These are phyloP conservation scores for Gadus macrocephalus DNA, from an alignment of 2,113 vertebrate genomes.

Conservation along the genomic window DNA sequence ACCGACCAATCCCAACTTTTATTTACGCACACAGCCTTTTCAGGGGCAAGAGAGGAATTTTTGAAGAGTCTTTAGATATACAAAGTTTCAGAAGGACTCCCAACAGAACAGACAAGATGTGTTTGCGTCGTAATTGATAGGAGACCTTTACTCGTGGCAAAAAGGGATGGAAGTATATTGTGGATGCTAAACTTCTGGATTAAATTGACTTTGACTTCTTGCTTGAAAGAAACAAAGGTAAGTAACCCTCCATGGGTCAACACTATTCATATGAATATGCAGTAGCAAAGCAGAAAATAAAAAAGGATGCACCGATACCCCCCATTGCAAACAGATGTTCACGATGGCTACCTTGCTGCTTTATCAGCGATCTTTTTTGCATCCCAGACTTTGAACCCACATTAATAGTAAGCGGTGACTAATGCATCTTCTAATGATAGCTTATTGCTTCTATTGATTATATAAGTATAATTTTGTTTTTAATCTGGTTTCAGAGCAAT, in stretches of 20 bases:
- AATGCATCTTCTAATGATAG: no score
- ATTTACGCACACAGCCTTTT: slow-evolving; percentile 19
- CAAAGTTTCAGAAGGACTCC: not conserved
- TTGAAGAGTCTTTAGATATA: slow-evolving; percentile 1
- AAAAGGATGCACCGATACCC: not conserved
- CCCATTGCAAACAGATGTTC: not conserved
- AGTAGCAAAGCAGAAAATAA: no score
- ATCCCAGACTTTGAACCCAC: not conserved
- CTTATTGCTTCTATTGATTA: no score
- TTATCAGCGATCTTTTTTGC: not conserved
- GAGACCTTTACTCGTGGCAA: slow-evolving; percentile 1
- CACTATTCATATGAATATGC: no score
- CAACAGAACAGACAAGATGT: slow-evolving; percentile 13
- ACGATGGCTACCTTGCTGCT: no score
- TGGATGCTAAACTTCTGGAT: slow-evolving; percentile 10
- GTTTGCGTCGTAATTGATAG: slow-evolving; percentile 17
- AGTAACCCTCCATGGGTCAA: slow-evolving; percentile 10
- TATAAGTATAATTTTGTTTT: no score
- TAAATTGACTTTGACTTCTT: slow-evolving; percentile 22
- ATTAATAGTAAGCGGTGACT: no score
- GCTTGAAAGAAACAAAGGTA: slow-evolving; percentile 26
- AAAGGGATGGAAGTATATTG: not conserved
- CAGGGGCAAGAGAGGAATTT: slow-evolving; percentile 8
- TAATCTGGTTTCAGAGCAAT: no score
- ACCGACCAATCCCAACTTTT: slow-evolving; percentile 18